A percentile compares a stretch with the other conserved stretches of the same genome.
Conservation (phyloP, 2,797 vertebrate species). For the Heterohyrax brucei region DNA sequence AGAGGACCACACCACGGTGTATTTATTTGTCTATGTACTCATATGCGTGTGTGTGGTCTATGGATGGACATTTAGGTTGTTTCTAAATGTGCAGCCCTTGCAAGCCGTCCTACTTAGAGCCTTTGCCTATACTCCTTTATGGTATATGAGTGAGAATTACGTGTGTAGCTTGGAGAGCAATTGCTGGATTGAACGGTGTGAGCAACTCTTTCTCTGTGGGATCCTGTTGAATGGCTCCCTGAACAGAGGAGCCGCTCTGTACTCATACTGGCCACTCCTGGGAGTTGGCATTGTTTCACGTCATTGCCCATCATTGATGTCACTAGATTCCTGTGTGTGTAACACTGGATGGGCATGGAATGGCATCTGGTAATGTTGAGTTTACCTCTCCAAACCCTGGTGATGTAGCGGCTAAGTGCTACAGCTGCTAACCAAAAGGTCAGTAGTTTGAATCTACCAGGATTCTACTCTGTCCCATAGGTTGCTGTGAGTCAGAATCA, state of each 20-base stretch:
- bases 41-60: background rate
- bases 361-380: background rate
- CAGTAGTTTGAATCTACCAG: no score
- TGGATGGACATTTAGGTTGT: background rate
- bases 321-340: background rate
- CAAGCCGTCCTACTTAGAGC: background rate
- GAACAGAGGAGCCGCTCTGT: background rate
- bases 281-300: background rate
- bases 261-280: background rate
- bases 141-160: background rate
- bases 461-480: no score
- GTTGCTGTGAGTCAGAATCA: no score
- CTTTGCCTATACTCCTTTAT: background rate
- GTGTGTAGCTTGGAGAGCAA: background rate
- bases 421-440: no score
- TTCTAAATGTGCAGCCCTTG: background rate
- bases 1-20: background rate
- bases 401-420: no score
- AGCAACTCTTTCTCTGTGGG: background rate
- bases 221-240: background rate
- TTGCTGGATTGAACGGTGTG: background rate
- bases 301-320: background rate
- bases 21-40: background rate
- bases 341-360: background rate
- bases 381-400: background rate